Evolutionary conservation across 2,888 invertebrate species (phyloP), one percentile per base, ranked within the genome.

Genomic region (Drosophila fungiperda): DNA sequence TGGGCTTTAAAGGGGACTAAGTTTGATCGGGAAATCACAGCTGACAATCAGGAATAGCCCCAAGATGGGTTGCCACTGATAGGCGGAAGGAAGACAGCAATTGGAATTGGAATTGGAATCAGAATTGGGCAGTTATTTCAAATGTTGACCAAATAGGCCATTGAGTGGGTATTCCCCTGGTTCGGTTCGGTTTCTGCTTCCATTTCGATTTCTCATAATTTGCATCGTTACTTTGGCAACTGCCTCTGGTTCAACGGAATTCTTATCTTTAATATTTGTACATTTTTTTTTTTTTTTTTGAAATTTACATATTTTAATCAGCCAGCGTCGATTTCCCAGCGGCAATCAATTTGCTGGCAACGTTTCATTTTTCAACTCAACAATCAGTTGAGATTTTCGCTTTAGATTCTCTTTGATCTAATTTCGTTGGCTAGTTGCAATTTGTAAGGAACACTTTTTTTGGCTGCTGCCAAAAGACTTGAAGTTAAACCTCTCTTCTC

Each of bases 221-320:
- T 65, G 29, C 48, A 55, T 48, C 50, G 57, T 49, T 53, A 57
- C 38, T 35, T 53, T 33, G 26, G 20, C n/a, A 20, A 36, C 49
- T 35, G 36, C 53, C 36, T 23, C 23, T 38, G 15, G 35, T 54
- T 23, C 6, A 33, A 12, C 7, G 17, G 23, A 33, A 33, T n/a
- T 54, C 11, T 11, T 49, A 48, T 48, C 42, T 45, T 20, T n/a
- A 20, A 23, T 35, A 35, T 29, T 64, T 63, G 65, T 58, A 52
- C 40, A 55, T 80, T 77, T 69, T 57, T 60, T 65, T 5, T 69
- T 57, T 60, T 65, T 5, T 26, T 26, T 26, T 26, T 5, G 42
- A 87, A 79, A 87, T 86, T 86, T 87, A 63, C 80, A 87, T 89
- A 78, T 78, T 87, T 80, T 89, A 85, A 89, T 80, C 89, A 74